These are phyloP conservation scores for Orthosia cruda DNA, from an alignment of 2,888 invertebrate genomes.

Conservation along the genomic window DNA sequence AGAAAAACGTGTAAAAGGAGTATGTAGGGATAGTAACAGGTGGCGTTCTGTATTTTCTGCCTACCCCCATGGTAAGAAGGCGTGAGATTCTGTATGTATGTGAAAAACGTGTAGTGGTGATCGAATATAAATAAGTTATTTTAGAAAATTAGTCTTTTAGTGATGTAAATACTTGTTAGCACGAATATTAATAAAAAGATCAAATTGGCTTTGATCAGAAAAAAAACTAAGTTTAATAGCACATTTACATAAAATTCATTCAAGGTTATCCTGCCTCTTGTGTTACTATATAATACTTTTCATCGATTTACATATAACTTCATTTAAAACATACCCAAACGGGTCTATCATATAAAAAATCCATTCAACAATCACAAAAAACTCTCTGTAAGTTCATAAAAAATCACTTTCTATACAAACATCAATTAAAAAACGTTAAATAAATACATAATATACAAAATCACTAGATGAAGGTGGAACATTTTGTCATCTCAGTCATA, in stretches of 20 bases:
- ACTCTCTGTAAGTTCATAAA: conserved; percentile 54
- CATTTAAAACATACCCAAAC: conserved; percentile 62
- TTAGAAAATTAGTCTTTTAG: conserved; percentile 13
- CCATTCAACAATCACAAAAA: conserved; percentile 72
- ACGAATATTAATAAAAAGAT: conserved; percentile 9
- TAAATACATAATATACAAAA: conserved; percentile 75
- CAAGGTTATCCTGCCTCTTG: conserved; percentile 57
- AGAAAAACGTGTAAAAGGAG: background rate
- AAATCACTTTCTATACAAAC: conserved; percentile 67
- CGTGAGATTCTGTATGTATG: too few relatives aligned
- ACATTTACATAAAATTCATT: conserved; percentile 3
- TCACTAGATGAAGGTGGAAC: conserved; percentile 74
- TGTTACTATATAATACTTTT: conserved; percentile 72
- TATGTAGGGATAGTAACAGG: too few relatives aligned
- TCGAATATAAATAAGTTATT: conserved; percentile 2
- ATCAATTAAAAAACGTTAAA: conserved; percentile 68
- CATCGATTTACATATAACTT: conserved; percentile 63
- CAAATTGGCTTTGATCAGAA: background rate
- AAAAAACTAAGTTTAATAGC: background rate
- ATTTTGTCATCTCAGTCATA: conserved; percentile 72
- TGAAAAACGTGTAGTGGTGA: background rate
- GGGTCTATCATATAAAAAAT: conserved; percentile 69
- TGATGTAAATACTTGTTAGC: conserved; percentile 9
- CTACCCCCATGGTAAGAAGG: too few relatives aligned
- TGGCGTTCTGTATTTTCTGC: too few relatives aligned